phyloP scores from a whole-genome alignment of 2,113 vertebrate genomes.

The Sander lucioperca region DNA sequence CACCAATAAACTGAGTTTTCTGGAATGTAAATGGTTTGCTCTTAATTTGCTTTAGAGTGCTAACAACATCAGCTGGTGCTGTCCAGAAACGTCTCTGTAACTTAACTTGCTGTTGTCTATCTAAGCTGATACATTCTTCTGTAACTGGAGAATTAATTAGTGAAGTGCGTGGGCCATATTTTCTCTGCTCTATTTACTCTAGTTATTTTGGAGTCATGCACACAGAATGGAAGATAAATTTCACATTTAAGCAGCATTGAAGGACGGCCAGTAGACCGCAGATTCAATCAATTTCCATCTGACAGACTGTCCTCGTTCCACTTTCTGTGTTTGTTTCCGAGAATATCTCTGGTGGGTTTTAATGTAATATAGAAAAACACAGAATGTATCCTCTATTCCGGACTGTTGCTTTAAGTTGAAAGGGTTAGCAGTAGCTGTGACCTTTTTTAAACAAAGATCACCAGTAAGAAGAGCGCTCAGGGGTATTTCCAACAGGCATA shows the following conservation, averaged over 20 bases:
- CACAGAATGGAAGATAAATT: neutral
- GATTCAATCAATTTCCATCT: neutral
- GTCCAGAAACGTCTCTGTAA: neutral
- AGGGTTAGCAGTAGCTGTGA: neutral
- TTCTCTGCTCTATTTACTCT: neutral
- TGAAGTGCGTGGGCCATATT: neutral
- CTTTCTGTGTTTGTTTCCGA: neutral
- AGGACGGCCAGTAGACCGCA: neutral
- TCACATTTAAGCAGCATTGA: neutral
- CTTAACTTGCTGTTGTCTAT: neutral
- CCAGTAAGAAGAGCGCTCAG: neutral
- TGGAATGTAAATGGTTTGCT: conserved; percentile 48
- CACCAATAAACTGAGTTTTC: neutral
- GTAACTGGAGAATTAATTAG: conserved; percentile 4
- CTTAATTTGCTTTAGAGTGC: conserved; percentile 5
- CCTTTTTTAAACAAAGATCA: conserved; percentile 11
- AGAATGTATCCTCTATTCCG: neutral
- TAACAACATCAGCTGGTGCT: neutral
- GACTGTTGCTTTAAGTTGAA: neutral
- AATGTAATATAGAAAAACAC: neutral
- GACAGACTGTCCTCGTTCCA: neutral
- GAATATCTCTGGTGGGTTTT: neutral
- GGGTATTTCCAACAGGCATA: conserved; percentile 6
- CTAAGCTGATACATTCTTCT: neutral
- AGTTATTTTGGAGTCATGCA: neutral